These are phyloP conservation scores for Diarsia dahlii DNA, from an alignment of 2,888 invertebrate species.

Conservation along the genomic window DNA sequence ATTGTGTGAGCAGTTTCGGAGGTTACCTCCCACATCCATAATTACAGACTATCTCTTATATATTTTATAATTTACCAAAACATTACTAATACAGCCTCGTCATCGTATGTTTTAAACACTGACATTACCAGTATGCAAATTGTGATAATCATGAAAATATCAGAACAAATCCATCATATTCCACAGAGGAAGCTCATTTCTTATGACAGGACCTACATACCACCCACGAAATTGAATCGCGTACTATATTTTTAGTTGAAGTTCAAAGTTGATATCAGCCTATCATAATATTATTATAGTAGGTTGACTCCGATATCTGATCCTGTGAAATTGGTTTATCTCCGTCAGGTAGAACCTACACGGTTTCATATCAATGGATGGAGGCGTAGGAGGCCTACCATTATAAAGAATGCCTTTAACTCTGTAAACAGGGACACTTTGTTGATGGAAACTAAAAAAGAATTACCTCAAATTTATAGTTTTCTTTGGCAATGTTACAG, in stretches of 20 bases:
- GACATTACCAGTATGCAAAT: background rate
- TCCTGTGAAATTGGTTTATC: conserved; percentile 18
- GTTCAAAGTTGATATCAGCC: conserved; percentile 3
- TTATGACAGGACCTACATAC: background rate
- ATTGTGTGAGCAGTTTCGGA: background rate
- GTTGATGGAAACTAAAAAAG: too few relatives aligned
- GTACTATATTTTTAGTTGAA: conserved; percentile 24
- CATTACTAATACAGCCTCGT: background rate
- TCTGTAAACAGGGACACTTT: too few relatives aligned
- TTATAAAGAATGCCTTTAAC: too few relatives aligned
- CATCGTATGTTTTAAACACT: background rate
- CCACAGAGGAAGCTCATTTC: background rate
- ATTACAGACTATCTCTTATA: background rate
- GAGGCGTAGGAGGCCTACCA: conserved; percentile 3
- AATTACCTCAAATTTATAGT: too few relatives aligned
- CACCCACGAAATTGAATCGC: background rate
- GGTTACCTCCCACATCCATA: background rate
- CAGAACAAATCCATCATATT: background rate
- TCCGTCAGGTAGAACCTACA: conserved; percentile 15
- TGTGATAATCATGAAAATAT: background rate
- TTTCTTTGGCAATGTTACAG: too few relatives aligned
- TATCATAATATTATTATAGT: too few relatives aligned
- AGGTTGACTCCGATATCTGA: conserved; percentile 2
- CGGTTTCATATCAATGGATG: background rate
- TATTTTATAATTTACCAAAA: too few relatives aligned